These are phyloP conservation scores for Mythimna ferrago DNA, from an alignment of 2,888 invertebrate species.

Conservation along the genomic window DNA sequence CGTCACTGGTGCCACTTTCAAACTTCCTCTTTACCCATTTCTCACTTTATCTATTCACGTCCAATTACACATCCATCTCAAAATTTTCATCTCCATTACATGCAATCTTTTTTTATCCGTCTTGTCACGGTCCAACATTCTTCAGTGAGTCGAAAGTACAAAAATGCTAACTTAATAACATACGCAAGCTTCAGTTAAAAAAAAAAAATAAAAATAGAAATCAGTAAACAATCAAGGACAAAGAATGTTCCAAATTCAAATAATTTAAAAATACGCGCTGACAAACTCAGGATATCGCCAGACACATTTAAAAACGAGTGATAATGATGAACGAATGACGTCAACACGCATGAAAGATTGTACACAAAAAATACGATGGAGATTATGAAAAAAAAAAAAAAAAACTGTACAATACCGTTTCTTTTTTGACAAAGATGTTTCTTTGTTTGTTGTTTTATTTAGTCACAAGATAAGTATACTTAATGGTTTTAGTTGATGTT, in stretches of 20 bases:
- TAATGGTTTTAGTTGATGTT: neutral
- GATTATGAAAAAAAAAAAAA: slow-evolving; percentile 32
- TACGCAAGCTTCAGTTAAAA: neutral
- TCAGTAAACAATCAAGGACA: slow-evolving; percentile 26
- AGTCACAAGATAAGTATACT: slow-evolving; percentile 8
- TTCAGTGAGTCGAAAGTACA: neutral
- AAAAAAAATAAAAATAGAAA: slow-evolving; percentile 24
- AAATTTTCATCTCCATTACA: too few relatives aligned
- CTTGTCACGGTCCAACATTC: too few relatives aligned
- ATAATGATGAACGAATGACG: slow-evolving; percentile 34
- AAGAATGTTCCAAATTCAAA: slow-evolving; percentile 30
- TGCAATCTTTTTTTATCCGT: too few relatives aligned
- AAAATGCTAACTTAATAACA: neutral
- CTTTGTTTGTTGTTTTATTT: slow-evolving; percentile 37
- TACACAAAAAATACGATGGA: slow-evolving; percentile 25
- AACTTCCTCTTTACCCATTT: too few relatives aligned
- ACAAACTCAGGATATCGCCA: slow-evolving; percentile 23
- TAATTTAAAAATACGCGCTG: slow-evolving; percentile 19
- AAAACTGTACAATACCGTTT: slow-evolving; percentile 6
- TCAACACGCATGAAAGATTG: slow-evolving; percentile 38
- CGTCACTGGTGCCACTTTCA: too few relatives aligned
- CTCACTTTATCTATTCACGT: too few relatives aligned
- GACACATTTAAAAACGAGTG: slow-evolving; percentile 37
- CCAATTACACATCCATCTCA: too few relatives aligned
- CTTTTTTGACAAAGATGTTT: slow-evolving; percentile 26